Base-by-base conservation (phyloP, 2,113 vertebrate species). In the Eretmochelys imbricata region DNA sequence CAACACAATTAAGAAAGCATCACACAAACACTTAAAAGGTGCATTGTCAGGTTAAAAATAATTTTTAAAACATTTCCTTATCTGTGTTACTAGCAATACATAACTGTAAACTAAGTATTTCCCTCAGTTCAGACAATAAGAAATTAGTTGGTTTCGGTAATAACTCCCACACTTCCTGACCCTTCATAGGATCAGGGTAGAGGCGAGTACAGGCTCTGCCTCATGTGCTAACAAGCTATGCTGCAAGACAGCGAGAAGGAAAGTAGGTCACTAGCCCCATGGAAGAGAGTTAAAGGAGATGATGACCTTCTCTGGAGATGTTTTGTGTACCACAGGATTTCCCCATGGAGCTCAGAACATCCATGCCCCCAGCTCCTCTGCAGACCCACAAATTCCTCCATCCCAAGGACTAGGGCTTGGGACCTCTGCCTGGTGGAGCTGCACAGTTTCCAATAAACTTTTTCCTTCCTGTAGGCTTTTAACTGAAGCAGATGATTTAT, bases 361-460 rank as follows among this genome's bases (percentile, higher is more conserved):
- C 35, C 9, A 75, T 82, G 57, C 7, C 22, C 3, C 3, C 82
- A 79, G 62, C 65, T 0, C 0, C 35, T 17, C 87, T 92, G 22
- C 48, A 80, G 19, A 22, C 53, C 19, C 22, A 6, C 82, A 17
- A 19, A 59, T 65, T 5, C 1, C 48, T 10, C 19, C 55, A 16
- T n/a, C 25, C 29, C 57, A 25, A 3, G 5, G 22, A 55, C 31
- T 49, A 5, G 17, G 49, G 90, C 55, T 3, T 35, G 49, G 29
- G 12, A 89, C 78, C 12, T 83, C 35, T 8, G 8, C 1, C 16
- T 35, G 46, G 75, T 82, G 87, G 80, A 6, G 1, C 38, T 29
- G 14, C 0, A 1, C 2, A 85, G 5, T 20, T 91, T 89, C 27
- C 17, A 85, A 91, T n/a, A 69, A 13, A 13, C 65, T 9, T 48